These are phyloP conservation scores for Sciurus carolinensis DNA, from an alignment of 2,797 vertebrate genomes.

Conservation along the genomic window DNA sequence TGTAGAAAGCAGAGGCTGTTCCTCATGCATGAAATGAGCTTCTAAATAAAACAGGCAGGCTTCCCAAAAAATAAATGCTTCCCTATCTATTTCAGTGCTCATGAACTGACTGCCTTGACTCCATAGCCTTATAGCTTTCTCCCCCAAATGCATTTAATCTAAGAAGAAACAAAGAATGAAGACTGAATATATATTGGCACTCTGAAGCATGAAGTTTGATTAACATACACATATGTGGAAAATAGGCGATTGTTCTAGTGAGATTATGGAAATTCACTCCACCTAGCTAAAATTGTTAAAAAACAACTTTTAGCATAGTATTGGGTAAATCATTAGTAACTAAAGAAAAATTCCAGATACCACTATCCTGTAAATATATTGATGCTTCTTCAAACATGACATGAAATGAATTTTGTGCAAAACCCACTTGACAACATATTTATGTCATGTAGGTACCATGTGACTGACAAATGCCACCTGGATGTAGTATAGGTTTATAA, in stretches of 20 bases:
- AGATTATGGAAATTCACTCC: not conserved
- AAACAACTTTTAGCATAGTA: not conserved
- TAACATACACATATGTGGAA: not conserved
- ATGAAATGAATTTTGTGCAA: not conserved
- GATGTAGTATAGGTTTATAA: not conserved
- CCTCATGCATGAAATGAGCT: not conserved
- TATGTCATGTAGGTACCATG: not conserved
- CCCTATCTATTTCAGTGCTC: not conserved
- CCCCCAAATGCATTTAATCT: not conserved
- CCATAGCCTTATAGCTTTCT: fast-evolving
- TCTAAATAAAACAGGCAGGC: not conserved
- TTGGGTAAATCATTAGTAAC: not conserved
- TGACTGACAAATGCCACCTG: not conserved
- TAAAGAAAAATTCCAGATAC: not conserved
- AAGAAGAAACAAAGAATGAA: not conserved
- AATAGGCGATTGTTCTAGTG: not conserved
- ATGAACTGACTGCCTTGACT: not conserved
- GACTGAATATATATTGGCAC: too few species aligned
- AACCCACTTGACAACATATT: not conserved
- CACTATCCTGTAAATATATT: not conserved
- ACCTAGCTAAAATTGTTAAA: not conserved
- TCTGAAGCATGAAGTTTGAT: not conserved
- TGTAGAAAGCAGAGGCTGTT: not conserved
- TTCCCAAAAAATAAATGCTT: not conserved
- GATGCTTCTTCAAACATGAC: not conserved